Conservation (phyloP, 2,797 vertebrate species). For the Zalophus californianus region DNA sequence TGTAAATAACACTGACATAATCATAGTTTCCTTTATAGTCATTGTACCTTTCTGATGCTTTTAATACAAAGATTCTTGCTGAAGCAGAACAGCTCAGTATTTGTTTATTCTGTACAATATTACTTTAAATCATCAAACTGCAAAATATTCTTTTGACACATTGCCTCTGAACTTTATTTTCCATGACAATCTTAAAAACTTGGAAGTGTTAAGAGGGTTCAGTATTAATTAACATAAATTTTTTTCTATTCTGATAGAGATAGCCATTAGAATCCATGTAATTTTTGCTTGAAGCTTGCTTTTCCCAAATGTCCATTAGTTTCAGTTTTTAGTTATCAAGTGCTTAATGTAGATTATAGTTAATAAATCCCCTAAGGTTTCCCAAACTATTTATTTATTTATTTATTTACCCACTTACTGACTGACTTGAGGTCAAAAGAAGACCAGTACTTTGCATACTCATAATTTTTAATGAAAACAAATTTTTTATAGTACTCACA, state of each 20-base stretch:
- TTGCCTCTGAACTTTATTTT: conserved; percentile 67
- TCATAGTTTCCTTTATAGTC: conserved; percentile 58
- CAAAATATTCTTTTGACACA: conserved; percentile 45
- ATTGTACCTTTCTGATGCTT: conserved; percentile 48
- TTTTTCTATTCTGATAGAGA: conserved; percentile 20
- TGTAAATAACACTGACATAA: conserved; percentile 70
- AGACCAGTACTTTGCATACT: conserved; percentile 28
- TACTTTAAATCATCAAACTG: conserved; percentile 61
- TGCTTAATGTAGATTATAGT: conserved; percentile 48
- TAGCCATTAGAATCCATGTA: conserved; percentile 34
- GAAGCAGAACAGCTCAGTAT: not conserved
- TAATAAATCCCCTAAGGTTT: conserved; percentile 60
- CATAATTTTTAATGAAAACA: conserved; percentile 39
- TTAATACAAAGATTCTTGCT: conserved; percentile 55
- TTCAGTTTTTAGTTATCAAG: conserved; percentile 61
- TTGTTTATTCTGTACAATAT: not conserved
- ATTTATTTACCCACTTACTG: not conserved
- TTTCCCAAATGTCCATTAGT: conserved; percentile 40
- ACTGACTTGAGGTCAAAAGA: conserved; percentile 58
- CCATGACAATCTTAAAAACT: conserved; percentile 29
- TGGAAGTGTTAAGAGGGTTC: conserved; percentile 54
- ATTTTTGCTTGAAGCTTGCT: conserved; percentile 61
- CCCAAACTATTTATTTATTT: conserved; percentile 49
- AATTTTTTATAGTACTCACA: conserved; percentile 44
- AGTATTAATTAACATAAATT: conserved; percentile 10